phyloP scores from a whole-genome alignment of 2,797 vertebrate genomes.

The Poecilia picta region DNA sequence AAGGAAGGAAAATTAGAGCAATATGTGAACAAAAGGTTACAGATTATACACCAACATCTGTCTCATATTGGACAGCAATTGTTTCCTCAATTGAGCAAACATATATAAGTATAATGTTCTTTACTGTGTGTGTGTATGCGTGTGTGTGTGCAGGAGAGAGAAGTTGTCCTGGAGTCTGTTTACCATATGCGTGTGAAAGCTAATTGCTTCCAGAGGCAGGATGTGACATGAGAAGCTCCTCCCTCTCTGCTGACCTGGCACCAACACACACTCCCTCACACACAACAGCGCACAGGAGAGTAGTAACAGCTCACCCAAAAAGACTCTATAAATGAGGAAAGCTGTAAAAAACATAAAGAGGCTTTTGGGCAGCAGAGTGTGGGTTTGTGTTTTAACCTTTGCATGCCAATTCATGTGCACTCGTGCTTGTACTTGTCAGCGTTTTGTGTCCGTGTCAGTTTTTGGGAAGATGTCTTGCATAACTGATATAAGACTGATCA shows the following conservation, averaged over 20 bases:
- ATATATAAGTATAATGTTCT: slow-evolving; percentile 4
- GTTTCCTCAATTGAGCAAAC: slow-evolving; percentile 1
- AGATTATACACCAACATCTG: slow-evolving; percentile 19
- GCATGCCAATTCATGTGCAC: neutral
- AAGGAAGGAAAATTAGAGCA: neutral
- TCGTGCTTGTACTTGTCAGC: slow-evolving; percentile 34
- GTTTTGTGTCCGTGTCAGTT: slow-evolving; percentile 27
- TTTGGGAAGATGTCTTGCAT: slow-evolving; percentile 20
- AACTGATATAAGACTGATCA: slow-evolving; percentile 31
- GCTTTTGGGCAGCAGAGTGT: slow-evolving; percentile 49
- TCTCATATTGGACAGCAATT: slow-evolving; percentile 13
- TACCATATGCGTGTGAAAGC: slow-evolving; percentile 72
- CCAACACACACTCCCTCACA: slow-evolving; percentile 35
- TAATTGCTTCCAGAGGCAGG: slow-evolving; percentile 80
- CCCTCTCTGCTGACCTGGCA: slow-evolving; percentile 73
- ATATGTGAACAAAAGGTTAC: neutral
- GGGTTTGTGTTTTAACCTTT: slow-evolving; percentile 20
- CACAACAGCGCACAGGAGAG: slow-evolving; percentile 54
- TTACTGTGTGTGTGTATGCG: slow-evolving; percentile 7
- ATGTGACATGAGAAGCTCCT: slow-evolving; percentile 70
- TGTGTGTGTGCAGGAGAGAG: slow-evolving; percentile 10
- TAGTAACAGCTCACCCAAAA: slow-evolving; percentile 60
- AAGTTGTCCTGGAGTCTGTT: slow-evolving; percentile 38
- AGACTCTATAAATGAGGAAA: slow-evolving; percentile 57
- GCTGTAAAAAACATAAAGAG: slow-evolving; percentile 66